A percentile compares a stretch with the other conserved stretches of the same genome.
Conservation (phyloP, 2,888 invertebrate species). For the Eugnorisma glareosa region DNA sequence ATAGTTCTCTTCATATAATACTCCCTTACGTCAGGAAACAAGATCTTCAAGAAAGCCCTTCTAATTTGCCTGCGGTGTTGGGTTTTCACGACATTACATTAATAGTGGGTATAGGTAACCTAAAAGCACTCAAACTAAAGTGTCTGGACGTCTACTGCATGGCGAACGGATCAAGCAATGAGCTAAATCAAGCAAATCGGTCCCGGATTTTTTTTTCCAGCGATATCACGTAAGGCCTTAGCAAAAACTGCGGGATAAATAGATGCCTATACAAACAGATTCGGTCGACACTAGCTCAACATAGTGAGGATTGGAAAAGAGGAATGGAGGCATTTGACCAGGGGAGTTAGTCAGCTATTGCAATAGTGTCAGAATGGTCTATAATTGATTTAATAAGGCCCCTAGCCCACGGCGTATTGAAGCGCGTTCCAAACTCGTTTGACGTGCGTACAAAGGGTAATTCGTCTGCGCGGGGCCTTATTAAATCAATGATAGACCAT, state of each 20-base stretch:
- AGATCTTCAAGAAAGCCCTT: constrained; percentile 25
- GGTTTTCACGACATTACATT: neutral
- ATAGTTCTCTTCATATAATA: constrained; percentile 45
- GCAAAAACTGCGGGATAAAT: neutral
- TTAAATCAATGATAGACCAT: no score
- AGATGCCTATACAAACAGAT: neutral
- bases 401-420: no score
- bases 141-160: neutral
- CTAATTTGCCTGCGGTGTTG: constrained; percentile 3
- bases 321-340: neutral
- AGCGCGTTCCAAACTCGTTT: no score
- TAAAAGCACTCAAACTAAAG: neutral
- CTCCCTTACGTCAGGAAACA: constrained; percentile 9
- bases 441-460: no score
- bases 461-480: no score
- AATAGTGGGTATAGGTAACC: neutral
- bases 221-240: neutral
- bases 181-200: neutral
- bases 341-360: no score
- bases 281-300: neutral
- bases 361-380: no score
- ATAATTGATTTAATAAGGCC: no score
- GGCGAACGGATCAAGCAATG: neutral
- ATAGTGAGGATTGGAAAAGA: neutral
- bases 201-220: neutral